A percentile compares a stretch with the other conserved stretches of the same genome.
Conservation (phyloP, 2,797 vertebrate species). For the Cossypha dichroa region DNA sequence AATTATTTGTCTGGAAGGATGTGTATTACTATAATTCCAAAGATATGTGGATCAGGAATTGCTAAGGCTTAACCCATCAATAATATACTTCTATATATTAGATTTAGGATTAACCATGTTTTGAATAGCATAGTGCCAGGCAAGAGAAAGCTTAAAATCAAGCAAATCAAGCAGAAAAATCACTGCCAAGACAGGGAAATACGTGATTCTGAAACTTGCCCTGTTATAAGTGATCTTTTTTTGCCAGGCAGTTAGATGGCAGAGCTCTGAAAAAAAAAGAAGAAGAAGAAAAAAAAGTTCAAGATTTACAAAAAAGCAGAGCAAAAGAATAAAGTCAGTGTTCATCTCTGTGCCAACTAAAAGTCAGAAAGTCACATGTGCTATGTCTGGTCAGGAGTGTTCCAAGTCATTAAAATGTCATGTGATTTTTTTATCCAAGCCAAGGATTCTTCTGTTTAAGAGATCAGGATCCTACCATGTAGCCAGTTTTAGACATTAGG, state of each 20-base stretch:
- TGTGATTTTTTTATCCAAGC: slow-evolving; percentile 24
- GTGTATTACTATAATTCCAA: neutral
- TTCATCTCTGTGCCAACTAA: neutral
- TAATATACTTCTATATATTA: neutral
- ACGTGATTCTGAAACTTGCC: neutral
- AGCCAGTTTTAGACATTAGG: neutral
- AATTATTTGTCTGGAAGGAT: neutral
- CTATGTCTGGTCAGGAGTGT: neutral
- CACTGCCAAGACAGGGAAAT: neutral
- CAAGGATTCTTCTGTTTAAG: slow-evolving; percentile 25
- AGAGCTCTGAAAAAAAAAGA: neutral
- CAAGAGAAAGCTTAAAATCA: neutral
- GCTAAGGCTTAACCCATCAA: neutral
- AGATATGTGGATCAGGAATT: neutral
- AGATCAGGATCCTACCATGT: neutral
- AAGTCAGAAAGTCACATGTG: slow-evolving; percentile 33
- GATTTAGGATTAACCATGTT: neutral
- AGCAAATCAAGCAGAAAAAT: neutral
- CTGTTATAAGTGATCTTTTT: neutral
- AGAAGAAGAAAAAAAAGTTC: neutral
- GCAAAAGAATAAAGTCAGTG: neutral
- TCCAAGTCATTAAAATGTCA: slow-evolving; percentile 11
- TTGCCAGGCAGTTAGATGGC: neutral
- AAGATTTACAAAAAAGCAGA: neutral
- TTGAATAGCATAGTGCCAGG: neutral